These are phyloP conservation scores for Halcyon senegalensis DNA, from an alignment of 2,113 vertebrate genomes.

Conservation along the genomic window DNA sequence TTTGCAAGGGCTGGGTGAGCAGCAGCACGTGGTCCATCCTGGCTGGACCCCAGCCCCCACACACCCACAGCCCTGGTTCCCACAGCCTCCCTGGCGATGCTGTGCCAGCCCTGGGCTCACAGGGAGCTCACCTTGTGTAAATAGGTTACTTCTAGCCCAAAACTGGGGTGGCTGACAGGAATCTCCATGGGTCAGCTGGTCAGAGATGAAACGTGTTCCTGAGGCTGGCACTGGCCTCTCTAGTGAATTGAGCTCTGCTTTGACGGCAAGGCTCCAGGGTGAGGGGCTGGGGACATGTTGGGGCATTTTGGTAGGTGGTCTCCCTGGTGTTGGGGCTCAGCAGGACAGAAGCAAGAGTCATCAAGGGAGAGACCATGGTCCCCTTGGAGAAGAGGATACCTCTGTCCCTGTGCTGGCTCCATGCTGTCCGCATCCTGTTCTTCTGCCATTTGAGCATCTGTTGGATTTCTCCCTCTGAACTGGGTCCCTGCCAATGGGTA, in stretches of 20 bases:
- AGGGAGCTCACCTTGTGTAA: neutral
- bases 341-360: neutral
- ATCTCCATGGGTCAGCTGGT: neutral
- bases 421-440: neutral
- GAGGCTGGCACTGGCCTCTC: neutral
- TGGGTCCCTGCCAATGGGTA: neutral
- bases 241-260: neutral
- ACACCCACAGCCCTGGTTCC: neutral
- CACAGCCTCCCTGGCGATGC: accelerated
- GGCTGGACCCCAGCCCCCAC: neutral
- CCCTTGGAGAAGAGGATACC: neutral
- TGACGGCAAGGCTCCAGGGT: neutral
- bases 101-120: accelerated
- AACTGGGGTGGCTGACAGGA: neutral
- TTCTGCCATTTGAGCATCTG: neutral
- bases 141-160: neutral
- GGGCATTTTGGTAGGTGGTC: neutral
- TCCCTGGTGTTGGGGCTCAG: neutral
- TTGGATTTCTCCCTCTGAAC: neutral
- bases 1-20: neutral
- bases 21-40: accelerated
- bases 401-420: neutral
- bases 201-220: neutral
- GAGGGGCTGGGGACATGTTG: neutral
- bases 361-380: neutral